Conservation (phyloP, 2,113 vertebrate species). For the Megaleporinus macrocephalus region DNA sequence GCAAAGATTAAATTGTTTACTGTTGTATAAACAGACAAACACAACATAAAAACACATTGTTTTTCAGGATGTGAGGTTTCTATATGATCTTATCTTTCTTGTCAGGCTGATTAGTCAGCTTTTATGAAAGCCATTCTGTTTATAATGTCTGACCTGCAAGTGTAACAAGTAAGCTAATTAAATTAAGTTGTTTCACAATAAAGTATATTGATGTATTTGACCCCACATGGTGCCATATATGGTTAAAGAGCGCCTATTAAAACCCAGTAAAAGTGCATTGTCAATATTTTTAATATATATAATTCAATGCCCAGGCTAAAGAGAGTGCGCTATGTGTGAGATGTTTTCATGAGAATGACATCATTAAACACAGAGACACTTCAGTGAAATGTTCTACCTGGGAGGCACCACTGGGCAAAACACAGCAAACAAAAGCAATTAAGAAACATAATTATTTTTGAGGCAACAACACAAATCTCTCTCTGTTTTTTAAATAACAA, state of each 20-base stretch:
- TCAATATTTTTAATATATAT: not conserved
- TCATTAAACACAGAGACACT: conserved; percentile 49
- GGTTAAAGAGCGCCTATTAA: not conserved
- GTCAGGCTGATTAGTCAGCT: conserved; percentile 1
- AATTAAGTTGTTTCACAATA: too few species aligned
- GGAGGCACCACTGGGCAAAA: conserved; percentile 36
- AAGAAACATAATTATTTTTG: conserved; percentile 49
- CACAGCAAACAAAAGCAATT: conserved; percentile 42
- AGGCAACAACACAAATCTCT: conserved; percentile 41
- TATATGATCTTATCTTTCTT: not conserved
- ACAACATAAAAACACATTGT: conserved; percentile 40
- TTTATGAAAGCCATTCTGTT: conserved; percentile 5
- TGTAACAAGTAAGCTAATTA: not conserved
- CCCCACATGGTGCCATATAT: not conserved
- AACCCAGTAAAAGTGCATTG: not conserved
- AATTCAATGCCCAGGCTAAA: not conserved
- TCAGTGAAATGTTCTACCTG: conserved; percentile 49
- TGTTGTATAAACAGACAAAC: conserved; percentile 38
- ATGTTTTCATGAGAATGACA: conserved; percentile 43
- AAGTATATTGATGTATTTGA: not conserved
- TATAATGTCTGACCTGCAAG: not conserved
- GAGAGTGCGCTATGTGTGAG: conserved; percentile 23
- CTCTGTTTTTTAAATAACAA: conserved; percentile 55
- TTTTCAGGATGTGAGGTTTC: conserved; percentile 1
- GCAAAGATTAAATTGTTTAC: conserved; percentile 57